These are phyloP conservation scores for Bombus huntii DNA, from an alignment of 1,140 invertebrate species.

Conservation along the genomic window DNA sequence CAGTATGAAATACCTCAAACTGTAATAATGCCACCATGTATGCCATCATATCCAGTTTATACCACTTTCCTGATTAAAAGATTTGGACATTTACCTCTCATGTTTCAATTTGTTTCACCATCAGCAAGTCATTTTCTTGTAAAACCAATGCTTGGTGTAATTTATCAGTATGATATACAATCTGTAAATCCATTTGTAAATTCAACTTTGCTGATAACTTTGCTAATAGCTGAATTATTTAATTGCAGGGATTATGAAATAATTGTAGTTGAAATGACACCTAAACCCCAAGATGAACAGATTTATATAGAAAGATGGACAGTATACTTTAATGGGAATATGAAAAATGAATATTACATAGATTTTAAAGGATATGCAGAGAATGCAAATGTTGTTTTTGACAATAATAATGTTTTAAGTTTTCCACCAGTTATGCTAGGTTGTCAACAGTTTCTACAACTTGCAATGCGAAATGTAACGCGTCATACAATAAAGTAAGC, in stretches of 20 bases:
- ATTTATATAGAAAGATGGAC: constrained; percentile 73
- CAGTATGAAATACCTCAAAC: constrained; percentile 70
- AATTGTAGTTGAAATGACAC: constrained; percentile 69
- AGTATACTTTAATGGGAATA: constrained; percentile 69
- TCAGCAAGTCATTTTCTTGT: constrained; percentile 64
- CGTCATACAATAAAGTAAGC: constrained; percentile 70
- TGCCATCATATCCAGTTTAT: constrained; percentile 68
- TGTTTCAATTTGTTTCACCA: constrained; percentile 73
- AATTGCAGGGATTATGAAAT: constrained; percentile 68
- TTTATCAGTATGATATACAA: constrained; percentile 58
- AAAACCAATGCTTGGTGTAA: constrained; percentile 74
- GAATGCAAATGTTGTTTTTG: constrained; percentile 62
- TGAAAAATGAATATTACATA: constrained; percentile 64
- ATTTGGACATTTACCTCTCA: constrained; percentile 65
- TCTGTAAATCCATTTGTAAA: not conserved
- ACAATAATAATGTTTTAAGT: constrained; percentile 49
- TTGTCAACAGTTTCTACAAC: constrained; percentile 50
- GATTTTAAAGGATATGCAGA: constrained; percentile 74
- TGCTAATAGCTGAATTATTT: constrained; percentile 29
- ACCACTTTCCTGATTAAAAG: constrained; percentile 73
- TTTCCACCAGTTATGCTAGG: constrained; percentile 64
- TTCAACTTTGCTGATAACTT: not conserved
- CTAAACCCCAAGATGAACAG: constrained; percentile 57
- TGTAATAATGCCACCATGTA: constrained; percentile 71
- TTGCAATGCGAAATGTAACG: constrained; percentile 70